A percentile compares a stretch with the other conserved stretches of the same genome.
Conservation (phyloP, 2,888 invertebrate genomes). For the Apodemia duryi region DNA sequence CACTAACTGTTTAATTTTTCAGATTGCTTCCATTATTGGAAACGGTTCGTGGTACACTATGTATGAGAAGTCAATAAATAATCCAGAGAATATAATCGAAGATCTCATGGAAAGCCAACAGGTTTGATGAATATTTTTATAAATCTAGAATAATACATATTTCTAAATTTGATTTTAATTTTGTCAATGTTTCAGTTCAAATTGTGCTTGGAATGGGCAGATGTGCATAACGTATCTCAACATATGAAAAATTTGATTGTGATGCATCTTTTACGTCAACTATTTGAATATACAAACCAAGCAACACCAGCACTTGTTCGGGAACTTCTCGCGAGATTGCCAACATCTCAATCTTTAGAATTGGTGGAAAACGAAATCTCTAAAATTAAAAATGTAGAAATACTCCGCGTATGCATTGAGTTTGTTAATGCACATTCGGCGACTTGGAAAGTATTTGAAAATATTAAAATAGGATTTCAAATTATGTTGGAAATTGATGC, state of each 20-base stretch:
- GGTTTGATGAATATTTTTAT: conserved; percentile 39
- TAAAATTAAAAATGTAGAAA: conserved; percentile 80
- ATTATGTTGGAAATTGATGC: conserved; percentile 81
- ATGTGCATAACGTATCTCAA: conserved; percentile 79
- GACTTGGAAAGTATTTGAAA: conserved; percentile 75
- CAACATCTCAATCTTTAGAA: conserved; percentile 77
- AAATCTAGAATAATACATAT: neutral
- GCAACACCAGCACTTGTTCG: conserved; percentile 64
- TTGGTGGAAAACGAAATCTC: conserved; percentile 82
- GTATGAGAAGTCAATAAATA: conserved; percentile 75
- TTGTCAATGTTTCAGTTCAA: conserved; percentile 74
- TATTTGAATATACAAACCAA: conserved; percentile 75
- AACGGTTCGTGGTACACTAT: conserved; percentile 80
- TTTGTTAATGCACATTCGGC: conserved; percentile 78
- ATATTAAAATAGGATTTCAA: conserved; percentile 83
- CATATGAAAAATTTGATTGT: conserved; percentile 76
- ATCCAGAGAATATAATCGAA: conserved; percentile 75
- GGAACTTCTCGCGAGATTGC: conserved; percentile 80
- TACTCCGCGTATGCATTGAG: conserved; percentile 82
- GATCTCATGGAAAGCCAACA: conserved; percentile 76
- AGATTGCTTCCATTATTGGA: conserved; percentile 79
- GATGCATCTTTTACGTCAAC: conserved; percentile 73
- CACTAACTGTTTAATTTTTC: conserved; percentile 28
- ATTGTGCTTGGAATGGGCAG: conserved; percentile 84
- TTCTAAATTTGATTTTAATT: neutral